Base-by-base conservation (phyloP, 2,797 vertebrate genomes). In the Bovichtus variegatus region DNA sequence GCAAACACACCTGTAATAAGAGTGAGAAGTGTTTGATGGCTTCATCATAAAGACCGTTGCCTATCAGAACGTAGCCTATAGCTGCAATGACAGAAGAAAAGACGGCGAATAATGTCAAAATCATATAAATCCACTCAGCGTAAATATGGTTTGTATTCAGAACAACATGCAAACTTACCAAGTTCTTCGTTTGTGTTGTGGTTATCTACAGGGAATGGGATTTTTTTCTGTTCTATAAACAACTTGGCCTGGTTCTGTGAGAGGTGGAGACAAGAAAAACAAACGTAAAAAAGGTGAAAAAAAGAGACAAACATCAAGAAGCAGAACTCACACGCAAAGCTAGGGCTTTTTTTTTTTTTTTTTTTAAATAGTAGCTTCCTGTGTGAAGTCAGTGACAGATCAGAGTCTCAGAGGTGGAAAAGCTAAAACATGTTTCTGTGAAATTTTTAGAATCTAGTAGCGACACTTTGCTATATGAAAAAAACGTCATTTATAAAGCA, bases 11-110 rank as follows among this genome's bases (percentile, higher is more conserved):
- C 98, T 99, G 98, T 29, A 99, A 93, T 89, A 99, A 91, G 64
- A 97, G 96, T n/a, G 98, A 98, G 90, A 99, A 99, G 85, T 98
- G 98, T 83, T 96, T 96, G 89, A 99, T 96, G 76, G 98, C 97
- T 96, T 99, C 98, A 86, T 99, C 97, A 23, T 98, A 97, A 65
- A 99, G 95, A 11, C 97, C 96, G 36, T 96, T 99, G 80, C 96
- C 97, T 81, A 99, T 97, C 89, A 99, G 93, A 79, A 98, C 97
- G 1, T 98, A 99, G 44, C 98, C 97, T 82, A 99, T 97, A 66
- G 98, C 98, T 99, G 93, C 75, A 60, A 90, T 49, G 68, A 90
- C 31, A 91, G 71, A 73, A 59, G 21, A 71, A 53, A 61, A 6
- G 1, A 31, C 2, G 25, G 15, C 36, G 12, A 55, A 29, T 6